Evolutionary conservation across 2,113 vertebrate species (phyloP), one percentile per base, ranked within the genome.

Genomic region (Nerophis ophidion): DNA sequence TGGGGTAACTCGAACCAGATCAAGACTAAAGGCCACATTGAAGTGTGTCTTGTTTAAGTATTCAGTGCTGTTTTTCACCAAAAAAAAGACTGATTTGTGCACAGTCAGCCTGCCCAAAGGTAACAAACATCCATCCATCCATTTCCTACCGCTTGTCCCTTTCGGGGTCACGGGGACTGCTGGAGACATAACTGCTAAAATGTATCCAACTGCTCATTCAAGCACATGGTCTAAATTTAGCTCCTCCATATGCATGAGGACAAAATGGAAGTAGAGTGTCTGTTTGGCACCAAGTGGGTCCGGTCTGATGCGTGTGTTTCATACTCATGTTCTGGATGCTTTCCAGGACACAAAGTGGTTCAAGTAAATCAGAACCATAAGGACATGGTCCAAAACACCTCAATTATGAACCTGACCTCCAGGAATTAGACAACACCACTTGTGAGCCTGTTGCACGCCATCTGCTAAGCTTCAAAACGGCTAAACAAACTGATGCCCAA

Each of bases 301-400:
- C 52, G 65, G 62, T 73, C 12, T 17, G 60, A 71, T 40, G 45
- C 42, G 35, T 26, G 26, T 26, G 26, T 26, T 48, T 51, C 8
- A 33, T 62, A 59, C 16, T 36, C 62, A 61, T 71, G 53, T 48
- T 70, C 14, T 75, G 71, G 72, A 66, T 65, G 44, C 33, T 67
- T 72, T 76, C 77, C 75, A 75, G n/a, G 2, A 15, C 48, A 57
- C 42, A 75, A 61, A 60, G 46, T 66, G 58, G 35, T 45, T 13
- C 7, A 13, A 54, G 49, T 38, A 48, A 65, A 73, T 38, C 16
- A 65, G 51, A 76, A 74, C 59, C 61, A 64, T 56, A 63, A 35
- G 48, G 62, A 67, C 63, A 45, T 33, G 44, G 36, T 72, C 66
- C 63, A 75, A 66, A 50, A 67, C 26, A 13, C 6, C 49, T 63